phyloP scores from a whole-genome alignment of 2,888 invertebrate genomes.

The Corbicula japonica region DNA sequence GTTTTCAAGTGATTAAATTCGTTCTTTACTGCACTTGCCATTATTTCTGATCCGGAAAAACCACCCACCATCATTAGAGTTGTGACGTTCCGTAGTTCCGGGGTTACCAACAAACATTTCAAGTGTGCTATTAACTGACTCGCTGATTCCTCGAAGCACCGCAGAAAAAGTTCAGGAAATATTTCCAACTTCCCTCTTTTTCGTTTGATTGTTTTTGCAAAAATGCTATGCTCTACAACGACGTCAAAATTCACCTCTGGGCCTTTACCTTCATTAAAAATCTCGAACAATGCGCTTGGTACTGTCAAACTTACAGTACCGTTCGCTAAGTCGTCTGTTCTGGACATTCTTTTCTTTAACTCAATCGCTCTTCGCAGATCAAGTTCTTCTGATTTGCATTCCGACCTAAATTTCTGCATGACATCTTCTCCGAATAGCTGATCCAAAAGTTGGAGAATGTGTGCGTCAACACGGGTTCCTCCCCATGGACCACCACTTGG shows the following conservation, averaged over 20 bases:
- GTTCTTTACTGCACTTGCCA: slow-evolving; percentile 36
- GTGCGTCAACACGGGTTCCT: slow-evolving; percentile 60
- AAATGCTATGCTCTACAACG: slow-evolving; percentile 13
- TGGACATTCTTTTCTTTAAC: slow-evolving; percentile 26
- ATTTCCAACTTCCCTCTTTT: slow-evolving; percentile 48
- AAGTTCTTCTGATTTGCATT: slow-evolving; percentile 20
- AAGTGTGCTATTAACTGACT: slow-evolving; percentile 20
- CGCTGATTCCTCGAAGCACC: slow-evolving; percentile 30
- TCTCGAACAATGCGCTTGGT: slow-evolving; percentile 4
- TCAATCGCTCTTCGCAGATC: slow-evolving; percentile 17
- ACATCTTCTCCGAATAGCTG: slow-evolving; percentile 21
- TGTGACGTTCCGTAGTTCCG: slow-evolving; percentile 19
- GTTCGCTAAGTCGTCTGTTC: background rate
- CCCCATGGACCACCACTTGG: slow-evolving; percentile 68
- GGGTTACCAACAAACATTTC: slow-evolving; percentile 13
- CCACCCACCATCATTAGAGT: slow-evolving; percentile 63
- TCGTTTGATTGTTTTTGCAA: slow-evolving; percentile 24
- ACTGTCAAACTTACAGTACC: slow-evolving; percentile 5
- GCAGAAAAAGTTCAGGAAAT: slow-evolving; percentile 11
- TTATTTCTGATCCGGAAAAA: slow-evolving; percentile 56
- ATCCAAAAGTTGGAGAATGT: slow-evolving; percentile 25
- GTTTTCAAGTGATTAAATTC: slow-evolving; percentile 31
- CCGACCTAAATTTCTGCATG: slow-evolving; percentile 6
- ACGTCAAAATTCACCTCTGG: background rate
- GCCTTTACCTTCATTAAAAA: slow-evolving; percentile 9